These are phyloP conservation scores for Ferrisia virgata DNA, from an alignment of 2,888 invertebrate species.

Conservation along the genomic window DNA sequence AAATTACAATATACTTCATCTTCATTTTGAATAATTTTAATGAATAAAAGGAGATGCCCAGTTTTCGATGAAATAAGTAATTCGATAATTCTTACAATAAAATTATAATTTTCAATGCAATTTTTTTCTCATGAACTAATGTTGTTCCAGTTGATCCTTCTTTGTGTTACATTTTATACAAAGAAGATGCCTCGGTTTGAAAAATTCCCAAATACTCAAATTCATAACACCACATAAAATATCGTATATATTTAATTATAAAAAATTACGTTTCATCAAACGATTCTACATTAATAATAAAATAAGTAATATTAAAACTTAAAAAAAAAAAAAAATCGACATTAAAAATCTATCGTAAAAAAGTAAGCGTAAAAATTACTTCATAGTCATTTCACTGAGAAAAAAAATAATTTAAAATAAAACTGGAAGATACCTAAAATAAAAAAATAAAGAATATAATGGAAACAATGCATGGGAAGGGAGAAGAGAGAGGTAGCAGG, in stretches of 20 bases:
- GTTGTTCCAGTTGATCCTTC: too few relatives aligned
- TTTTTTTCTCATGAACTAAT: neutral
- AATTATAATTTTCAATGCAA: neutral
- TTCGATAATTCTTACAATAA: too few relatives aligned
- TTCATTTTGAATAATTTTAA: too few relatives aligned
- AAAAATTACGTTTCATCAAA: too few relatives aligned
- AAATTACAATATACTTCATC: too few relatives aligned
- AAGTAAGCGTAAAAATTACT: neutral
- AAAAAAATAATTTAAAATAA: neutral
- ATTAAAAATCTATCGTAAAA: neutral
- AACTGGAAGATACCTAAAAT: neutral
- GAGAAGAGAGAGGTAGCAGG: neutral
- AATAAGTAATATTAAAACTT: neutral
- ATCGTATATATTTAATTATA: neutral
- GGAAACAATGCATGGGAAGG: too few relatives aligned
- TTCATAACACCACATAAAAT: neutral
- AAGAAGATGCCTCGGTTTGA: too few relatives aligned
- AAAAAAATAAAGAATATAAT: too few relatives aligned
- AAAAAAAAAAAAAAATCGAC: neutral
- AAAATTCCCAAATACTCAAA: too few relatives aligned
- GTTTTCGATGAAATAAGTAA: too few relatives aligned
- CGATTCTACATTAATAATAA: neutral
- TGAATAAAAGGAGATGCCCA: too few relatives aligned
- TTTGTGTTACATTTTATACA: too few relatives aligned
- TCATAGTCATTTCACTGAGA: neutral